Evolutionary conservation across 2,888 invertebrate genomes (phyloP).

Genomic region (Netelia virgata): DNA sequence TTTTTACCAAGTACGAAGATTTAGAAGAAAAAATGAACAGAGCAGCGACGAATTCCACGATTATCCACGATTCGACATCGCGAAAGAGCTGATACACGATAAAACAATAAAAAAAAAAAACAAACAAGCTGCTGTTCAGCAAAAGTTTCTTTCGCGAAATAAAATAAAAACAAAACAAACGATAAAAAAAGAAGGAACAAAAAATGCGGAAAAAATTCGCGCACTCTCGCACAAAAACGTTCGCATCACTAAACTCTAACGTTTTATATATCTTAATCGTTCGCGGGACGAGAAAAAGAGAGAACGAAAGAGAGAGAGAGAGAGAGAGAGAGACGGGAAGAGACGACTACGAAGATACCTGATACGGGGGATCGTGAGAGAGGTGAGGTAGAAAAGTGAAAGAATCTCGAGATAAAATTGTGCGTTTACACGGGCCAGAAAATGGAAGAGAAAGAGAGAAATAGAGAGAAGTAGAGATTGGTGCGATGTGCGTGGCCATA

Average conservation of each 20-base stretch:
- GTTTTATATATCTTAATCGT: conserved; percentile 27
- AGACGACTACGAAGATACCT: conserved; percentile 16
- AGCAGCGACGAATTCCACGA: no score
- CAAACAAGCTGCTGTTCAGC: no score
- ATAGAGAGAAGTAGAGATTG: conserved; percentile 11
- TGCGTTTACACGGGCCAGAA: neutral
- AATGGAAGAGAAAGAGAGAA: neutral
- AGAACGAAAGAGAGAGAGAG: conserved; percentile 7
- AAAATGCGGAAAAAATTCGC: neutral
- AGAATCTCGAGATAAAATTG: neutral
- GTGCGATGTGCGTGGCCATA: conserved; percentile 19
- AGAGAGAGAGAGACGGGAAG: neutral
- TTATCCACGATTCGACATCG: no score
- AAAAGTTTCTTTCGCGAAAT: neutral
- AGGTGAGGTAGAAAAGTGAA: conserved; percentile 22
- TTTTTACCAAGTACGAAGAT: no score
- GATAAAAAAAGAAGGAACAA: neutral
- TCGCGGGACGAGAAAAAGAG: neutral
- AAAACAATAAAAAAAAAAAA: no score
- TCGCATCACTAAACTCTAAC: neutral
- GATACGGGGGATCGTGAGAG: conserved; percentile 29
- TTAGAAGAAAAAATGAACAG: no score
- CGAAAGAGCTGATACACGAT: no score
- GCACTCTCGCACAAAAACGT: neutral
- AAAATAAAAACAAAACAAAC: neutral